Conservation (phyloP, 2,797 vertebrate genomes). For the Cercopithecus hamlyni region DNA sequence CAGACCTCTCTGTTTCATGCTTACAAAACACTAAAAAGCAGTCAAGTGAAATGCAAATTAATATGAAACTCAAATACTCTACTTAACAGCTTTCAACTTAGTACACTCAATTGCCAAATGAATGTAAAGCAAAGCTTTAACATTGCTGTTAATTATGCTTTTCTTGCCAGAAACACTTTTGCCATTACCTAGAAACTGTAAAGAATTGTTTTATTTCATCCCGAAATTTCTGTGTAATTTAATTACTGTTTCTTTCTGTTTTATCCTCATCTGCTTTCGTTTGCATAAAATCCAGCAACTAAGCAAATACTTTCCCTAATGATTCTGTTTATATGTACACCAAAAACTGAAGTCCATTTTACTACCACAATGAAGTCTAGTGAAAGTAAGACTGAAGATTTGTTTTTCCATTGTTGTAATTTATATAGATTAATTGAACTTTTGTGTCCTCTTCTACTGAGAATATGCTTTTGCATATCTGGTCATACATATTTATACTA, state of each 20-base stretch:
- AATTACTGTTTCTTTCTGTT: slow-evolving; percentile 71
- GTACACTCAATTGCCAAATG: slow-evolving; percentile 70
- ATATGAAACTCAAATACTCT: slow-evolving; percentile 66
- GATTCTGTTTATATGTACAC: slow-evolving; percentile 43
- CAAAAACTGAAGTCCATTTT: slow-evolving; percentile 24
- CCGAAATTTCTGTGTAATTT: slow-evolving; percentile 71
- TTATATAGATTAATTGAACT: slow-evolving; percentile 16
- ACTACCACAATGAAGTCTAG: slow-evolving; percentile 1
- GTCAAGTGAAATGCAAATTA: slow-evolving; percentile 74
- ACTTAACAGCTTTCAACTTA: slow-evolving; percentile 71
- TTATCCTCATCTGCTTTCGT: slow-evolving; percentile 47
- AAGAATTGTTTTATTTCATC: slow-evolving; percentile 71
- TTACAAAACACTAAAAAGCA: slow-evolving; percentile 64
- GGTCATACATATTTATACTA: neutral
- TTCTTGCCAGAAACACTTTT: slow-evolving; percentile 29
- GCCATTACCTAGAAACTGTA: slow-evolving; percentile 65
- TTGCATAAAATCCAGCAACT: slow-evolving; percentile 68
- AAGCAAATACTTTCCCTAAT: slow-evolving; percentile 63
- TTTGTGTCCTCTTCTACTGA: neutral
- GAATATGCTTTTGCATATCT: neutral
- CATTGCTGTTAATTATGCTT: slow-evolving; percentile 63
- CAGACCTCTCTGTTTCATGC: slow-evolving; percentile 59
- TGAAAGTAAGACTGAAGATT: neutral
- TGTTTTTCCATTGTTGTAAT: neutral
- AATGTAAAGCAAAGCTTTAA: slow-evolving; percentile 63